A percentile compares a stretch with the other conserved stretches of the same genome.
Conservation (phyloP, 2,888 invertebrate species). For the Lepidochitona cinerea region DNA sequence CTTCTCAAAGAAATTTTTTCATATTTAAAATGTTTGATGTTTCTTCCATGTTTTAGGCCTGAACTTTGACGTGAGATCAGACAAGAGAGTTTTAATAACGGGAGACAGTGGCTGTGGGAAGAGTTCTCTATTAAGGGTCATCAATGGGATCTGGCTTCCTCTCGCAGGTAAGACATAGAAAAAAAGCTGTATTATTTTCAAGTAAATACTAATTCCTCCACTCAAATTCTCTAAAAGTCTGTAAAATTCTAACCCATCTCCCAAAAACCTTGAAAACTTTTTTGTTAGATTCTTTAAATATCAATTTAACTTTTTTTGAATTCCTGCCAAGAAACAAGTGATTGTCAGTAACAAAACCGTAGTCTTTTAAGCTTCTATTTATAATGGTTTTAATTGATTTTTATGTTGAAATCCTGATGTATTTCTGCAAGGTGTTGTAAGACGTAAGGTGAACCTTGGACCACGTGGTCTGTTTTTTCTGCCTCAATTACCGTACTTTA, state of each 20-base stretch:
- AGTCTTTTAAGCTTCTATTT: too few relatives aligned
- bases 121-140: conserved; percentile 88
- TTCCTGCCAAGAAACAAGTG: too few relatives aligned
- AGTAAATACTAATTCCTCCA: too few relatives aligned
- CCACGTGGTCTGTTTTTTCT: conserved; percentile 72
- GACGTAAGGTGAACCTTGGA: conserved; percentile 37
- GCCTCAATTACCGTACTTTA: conserved; percentile 75
- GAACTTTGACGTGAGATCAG: conserved; percentile 70
- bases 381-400: too few relatives aligned
- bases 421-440: conserved; percentile 40
- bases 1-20: background rate
- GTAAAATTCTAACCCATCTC: too few relatives aligned
- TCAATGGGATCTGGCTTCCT: conserved; percentile 95
- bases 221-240: too few relatives aligned
- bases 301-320: too few relatives aligned
- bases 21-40: background rate
- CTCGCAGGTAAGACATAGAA: conserved; percentile 50
- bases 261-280: too few relatives aligned
- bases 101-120: conserved; percentile 97
- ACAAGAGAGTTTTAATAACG: conserved; percentile 83
- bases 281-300: too few relatives aligned
- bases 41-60: conserved; percentile 65
- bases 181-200: too few relatives aligned
- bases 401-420: background rate
- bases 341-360: too few relatives aligned